phyloP scores from a whole-genome alignment of 2,888 invertebrate genomes.

The Sylvicola cinctus region DNA sequence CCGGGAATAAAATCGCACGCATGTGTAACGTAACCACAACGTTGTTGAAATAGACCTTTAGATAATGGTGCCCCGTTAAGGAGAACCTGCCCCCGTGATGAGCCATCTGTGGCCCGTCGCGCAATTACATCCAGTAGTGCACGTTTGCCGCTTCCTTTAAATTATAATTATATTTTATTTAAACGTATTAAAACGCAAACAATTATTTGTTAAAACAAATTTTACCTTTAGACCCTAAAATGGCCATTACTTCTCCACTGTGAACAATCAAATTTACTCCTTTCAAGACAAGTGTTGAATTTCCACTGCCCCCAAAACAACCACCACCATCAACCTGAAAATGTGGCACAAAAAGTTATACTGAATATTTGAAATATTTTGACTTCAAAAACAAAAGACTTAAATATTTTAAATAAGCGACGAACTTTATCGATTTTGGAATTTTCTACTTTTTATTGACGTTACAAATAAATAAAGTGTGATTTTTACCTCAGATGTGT shows the following conservation, averaged over 20 bases:
- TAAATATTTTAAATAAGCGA: constrained; percentile 1
- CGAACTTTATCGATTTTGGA: too few species aligned
- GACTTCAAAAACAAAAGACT: background rate
- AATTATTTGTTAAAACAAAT: too few species aligned
- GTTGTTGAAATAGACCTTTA: constrained; percentile 59
- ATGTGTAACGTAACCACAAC: constrained; percentile 76
- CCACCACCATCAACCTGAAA: constrained; percentile 59
- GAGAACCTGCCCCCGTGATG: constrained; percentile 72
- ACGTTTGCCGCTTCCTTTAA: constrained; percentile 75
- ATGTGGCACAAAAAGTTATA: constrained; percentile 5
- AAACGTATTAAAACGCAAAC: too few species aligned
- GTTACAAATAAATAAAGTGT: too few species aligned
- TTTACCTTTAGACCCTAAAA: constrained; percentile 76
- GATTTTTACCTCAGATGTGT: constrained; percentile 62
- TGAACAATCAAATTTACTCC: constrained; percentile 81
- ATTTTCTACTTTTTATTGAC: too few species aligned
- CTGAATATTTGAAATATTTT: constrained; percentile 8
- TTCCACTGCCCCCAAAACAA: constrained; percentile 53
- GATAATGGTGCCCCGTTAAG: constrained; percentile 74
- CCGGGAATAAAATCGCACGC: constrained; percentile 68
- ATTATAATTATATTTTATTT: too few species aligned
- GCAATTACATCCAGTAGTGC: constrained; percentile 85
- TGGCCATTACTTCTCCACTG: constrained; percentile 83
- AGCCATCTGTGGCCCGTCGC: constrained; percentile 53
- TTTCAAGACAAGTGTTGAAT: constrained; percentile 72